A percentile compares a stretch with the other conserved stretches of the same genome.
Evolutionary conservation across 2,113 vertebrate species (phyloP).

Genomic region (Parotia lawesii): DNA sequence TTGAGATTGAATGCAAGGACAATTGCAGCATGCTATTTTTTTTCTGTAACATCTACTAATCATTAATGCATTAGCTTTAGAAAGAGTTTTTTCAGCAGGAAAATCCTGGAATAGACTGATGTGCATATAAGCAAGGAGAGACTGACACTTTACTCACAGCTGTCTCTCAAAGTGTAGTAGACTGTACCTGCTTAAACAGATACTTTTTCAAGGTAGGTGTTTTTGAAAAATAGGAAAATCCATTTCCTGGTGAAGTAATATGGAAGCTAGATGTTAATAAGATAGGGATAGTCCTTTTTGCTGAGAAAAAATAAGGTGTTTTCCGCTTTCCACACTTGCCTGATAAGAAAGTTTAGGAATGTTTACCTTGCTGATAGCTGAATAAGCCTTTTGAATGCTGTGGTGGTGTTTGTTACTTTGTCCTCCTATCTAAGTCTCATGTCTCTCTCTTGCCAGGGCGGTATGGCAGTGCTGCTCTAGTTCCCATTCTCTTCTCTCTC

Average conservation of each 20-base stretch:
- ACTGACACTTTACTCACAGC: not conserved
- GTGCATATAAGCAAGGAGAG: not conserved
- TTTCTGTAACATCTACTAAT: not conserved
- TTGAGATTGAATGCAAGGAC: not conserved
- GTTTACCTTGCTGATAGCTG: not conserved
- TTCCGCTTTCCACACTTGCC: not conserved
- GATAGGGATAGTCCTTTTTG: not conserved
- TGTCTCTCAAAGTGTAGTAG: not conserved
- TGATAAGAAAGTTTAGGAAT: not conserved
- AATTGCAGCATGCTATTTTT: not conserved
- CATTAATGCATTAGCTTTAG: not conserved
- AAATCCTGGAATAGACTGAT: not conserved
- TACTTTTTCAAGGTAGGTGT: not conserved
- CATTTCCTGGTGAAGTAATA: not conserved
- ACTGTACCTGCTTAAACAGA: not conserved
- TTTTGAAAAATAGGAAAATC: not conserved
- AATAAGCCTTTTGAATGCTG: not conserved
- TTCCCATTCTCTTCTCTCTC: not conserved
- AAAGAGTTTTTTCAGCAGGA: not conserved
- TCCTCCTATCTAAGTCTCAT: not conserved
- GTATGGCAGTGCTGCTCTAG: not conserved
- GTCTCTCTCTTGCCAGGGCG: not conserved
- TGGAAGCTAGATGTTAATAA: not conserved
- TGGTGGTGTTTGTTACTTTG: not conserved
- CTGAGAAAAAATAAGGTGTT: not conserved